These are phyloP conservation scores for Drosophila melanica DNA, from an alignment of 1,140 invertebrate species.

Conservation along the genomic window DNA sequence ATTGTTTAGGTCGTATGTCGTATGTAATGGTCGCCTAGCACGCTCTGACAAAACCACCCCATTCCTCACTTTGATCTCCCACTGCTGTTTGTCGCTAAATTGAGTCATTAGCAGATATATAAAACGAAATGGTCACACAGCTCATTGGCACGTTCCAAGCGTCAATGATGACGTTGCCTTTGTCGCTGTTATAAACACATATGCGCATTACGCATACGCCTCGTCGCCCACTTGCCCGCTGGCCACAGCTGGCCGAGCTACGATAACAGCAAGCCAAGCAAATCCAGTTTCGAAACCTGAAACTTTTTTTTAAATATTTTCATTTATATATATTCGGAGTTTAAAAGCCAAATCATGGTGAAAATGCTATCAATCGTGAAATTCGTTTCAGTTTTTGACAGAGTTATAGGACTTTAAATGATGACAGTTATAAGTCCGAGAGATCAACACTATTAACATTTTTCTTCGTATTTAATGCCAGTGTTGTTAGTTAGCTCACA, in stretches of 20 bases:
- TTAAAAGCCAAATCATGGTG: too few species aligned
- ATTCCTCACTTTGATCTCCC: neutral
- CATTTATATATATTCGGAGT: too few species aligned
- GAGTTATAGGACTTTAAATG: too few species aligned
- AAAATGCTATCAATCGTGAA: too few species aligned
- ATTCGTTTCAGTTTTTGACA: too few species aligned
- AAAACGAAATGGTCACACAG: conserved; percentile 74
- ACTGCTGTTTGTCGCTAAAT: conserved; percentile 64
- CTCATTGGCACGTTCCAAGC: conserved; percentile 74
- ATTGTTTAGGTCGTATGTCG: conserved; percentile 69
- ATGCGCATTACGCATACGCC: conserved; percentile 49
- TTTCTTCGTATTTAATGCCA: too few species aligned
- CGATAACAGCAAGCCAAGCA: conserved; percentile 4
- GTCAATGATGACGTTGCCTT: conserved; percentile 47
- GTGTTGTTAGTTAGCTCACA: too few species aligned
- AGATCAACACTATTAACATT: too few species aligned
- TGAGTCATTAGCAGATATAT: conserved; percentile 78
- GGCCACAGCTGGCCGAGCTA: neutral
- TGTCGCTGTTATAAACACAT: conserved; percentile 33
- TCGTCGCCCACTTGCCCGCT: neutral
- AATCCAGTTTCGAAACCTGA: neutral
- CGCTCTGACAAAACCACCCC: neutral
- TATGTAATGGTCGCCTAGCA: conserved; percentile 42
- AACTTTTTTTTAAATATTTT: too few species aligned
- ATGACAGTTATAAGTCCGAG: too few species aligned